Evolutionary conservation across 1,140 invertebrate genomes (phyloP), one percentile per base, ranked within the genome.

Genomic region (Zaprionus nigranus): DNA sequence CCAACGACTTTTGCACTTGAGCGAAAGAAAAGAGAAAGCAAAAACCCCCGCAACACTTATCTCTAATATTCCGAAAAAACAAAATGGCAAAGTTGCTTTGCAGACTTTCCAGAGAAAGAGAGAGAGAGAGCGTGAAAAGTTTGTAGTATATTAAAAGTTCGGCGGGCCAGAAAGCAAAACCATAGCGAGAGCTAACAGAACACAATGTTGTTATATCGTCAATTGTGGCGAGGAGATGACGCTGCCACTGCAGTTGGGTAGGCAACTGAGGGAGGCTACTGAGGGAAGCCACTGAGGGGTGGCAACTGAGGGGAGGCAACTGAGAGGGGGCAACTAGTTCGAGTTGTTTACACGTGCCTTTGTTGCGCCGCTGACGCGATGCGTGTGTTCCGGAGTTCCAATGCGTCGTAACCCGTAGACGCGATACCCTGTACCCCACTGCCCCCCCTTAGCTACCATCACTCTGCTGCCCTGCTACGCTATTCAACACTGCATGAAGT

Each of bases 281-380:
- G 40, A 28, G 15, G 5, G 20, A 9, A 24, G 36, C 20, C 3
- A 30, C 22, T 38, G 22, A 13, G 43, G 5, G 43, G 17, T n/a
- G 12, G 36, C 20, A 9, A 30, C 22, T 38, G 22, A 13, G 43
- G 5, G 43, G 17, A 6, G 24, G 11, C 43, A 9, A 34, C 30
- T 11, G 30, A 34, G 30, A 9, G 68, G 40, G 73, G 68, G 64
- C 59, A 73, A 70, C 68, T 83, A 82, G 78, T 79, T 73, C 78
- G 78, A 72, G 74, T 90, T 90, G 84, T 90, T 90, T 88, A 90
- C 84, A 90, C 85, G 85, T 90, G 81, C 84, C 85, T 88, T 84
- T 90, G 84, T 87, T 86, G 83, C 82, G 76, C 81, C 81, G 81
- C 70, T 81, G 79, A 68, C 22, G 81, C 83, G 80, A 86, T 88